A percentile compares a stretch with the other conserved stretches of the same genome.
These are phyloP conservation scores for Thaumetopoea pityocampa DNA, from an alignment of 1,140 invertebrate genomes.

Conservation along the genomic window DNA sequence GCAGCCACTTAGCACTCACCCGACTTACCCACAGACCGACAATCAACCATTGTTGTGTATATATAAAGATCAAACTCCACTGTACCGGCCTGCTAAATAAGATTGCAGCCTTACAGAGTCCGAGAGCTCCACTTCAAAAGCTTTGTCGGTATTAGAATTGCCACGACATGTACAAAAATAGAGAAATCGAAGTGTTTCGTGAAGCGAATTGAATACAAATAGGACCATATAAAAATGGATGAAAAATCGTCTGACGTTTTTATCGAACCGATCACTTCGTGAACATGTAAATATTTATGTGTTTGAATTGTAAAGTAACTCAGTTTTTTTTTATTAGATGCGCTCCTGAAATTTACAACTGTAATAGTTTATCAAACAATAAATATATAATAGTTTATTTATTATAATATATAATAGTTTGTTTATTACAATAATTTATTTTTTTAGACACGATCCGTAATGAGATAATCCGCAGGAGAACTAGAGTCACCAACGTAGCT, in stretches of 20 bases:
- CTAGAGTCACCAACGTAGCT: no score
- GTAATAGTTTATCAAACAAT: conserved; percentile 20
- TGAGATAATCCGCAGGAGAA: no score
- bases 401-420: no score
- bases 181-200: conserved; percentile 49
- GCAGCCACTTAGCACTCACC: conserved; percentile 60
- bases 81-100: conserved; percentile 30
- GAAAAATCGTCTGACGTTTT: conserved; percentile 2
- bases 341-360: conserved; percentile 18
- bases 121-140: conserved; percentile 52
- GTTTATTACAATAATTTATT: no score
- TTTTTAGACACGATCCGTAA: no score
- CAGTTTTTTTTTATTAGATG: conserved; percentile 12
- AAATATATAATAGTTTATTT: no score
- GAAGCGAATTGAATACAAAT: conserved; percentile 40
- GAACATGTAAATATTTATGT: conserved; percentile 6
- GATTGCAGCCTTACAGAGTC: conserved; percentile 43
- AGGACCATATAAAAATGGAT: conserved; percentile 19
- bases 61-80: conserved; percentile 43
- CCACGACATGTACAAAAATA: conserved; percentile 63
- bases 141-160: conserved; percentile 60
- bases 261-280: conserved; percentile 6
- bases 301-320: conserved; percentile 15
- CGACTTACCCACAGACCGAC: conserved; percentile 41
- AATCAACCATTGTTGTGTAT: conserved; percentile 31